Evolutionary conservation across 2,888 invertebrate genomes (phyloP), one percentile per base, ranked within the genome.

Genomic region (Boloria selene): DNA sequence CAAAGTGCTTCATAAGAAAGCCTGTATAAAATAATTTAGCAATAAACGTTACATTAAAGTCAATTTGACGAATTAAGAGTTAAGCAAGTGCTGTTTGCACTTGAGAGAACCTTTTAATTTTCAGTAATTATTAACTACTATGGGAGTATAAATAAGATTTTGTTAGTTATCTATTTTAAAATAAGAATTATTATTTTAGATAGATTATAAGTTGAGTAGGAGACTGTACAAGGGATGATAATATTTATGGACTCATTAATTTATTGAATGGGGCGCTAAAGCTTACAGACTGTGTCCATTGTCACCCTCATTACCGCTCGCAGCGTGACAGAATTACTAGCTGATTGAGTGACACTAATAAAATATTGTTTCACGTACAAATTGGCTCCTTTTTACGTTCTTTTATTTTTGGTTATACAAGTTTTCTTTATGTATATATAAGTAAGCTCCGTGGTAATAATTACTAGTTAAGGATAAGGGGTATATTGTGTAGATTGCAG

Each of bases 241-340:
- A 56, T 66, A 61, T 63, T 69, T 66, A 66, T 63, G 60, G 60
- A 49, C 45, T 61, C 66, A 69, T 69, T 69, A 69, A 69, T 69
- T 52, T 69, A 66, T 66, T 47, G 68, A 66, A 63, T 64, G 66
- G 49, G 42, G 47, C 66, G 31, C 55, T 49, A 69, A 64, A 66
- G 44, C 60, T 51, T 47, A 44, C 66, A 59, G 42, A 17, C 56
- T 59, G 65, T 63, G 66, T 59, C 62, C 63, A 69, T 69, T 69
- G 68, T 64, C 60, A 22, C 60, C 56, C 55, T 63, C 63, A 60
- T 50, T 69, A 66, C 26, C 54, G 42, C 55, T 42, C 61, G 42
- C 62, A 31, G 60, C 59, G 60, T 69, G 69, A 69, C 51, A 59
- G 63, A 69, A 26, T 60, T 53, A 64, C 63, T 54, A 16, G 53